Evolutionary conservation across 2,888 invertebrate genomes (phyloP).

Genomic region (Nephrotoma guestfalica): DNA sequence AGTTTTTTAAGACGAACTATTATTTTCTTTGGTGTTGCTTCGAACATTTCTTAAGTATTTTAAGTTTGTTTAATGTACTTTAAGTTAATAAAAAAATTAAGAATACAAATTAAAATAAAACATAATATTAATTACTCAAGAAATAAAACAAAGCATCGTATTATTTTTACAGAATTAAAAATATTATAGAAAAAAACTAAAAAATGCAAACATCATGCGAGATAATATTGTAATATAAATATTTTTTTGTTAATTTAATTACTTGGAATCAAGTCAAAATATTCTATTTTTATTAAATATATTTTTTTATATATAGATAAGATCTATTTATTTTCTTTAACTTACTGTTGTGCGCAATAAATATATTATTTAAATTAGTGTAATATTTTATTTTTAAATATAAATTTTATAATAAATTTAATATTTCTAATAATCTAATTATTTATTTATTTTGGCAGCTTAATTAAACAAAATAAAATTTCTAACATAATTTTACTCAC

Average conservation of each 20-base stretch:
- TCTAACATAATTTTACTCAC: not conserved
- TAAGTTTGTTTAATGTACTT: not conserved
- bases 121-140: not conserved
- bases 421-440: not conserved
- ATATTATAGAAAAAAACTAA: not conserved
- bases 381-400: not conserved
- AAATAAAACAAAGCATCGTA: not conserved
- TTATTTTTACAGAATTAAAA: not conserved
- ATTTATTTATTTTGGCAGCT: not conserved
- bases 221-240: not conserved
- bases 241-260: not conserved
- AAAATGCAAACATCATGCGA: not conserved
- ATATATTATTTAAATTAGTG: not conserved
- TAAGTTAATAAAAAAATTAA: not conserved
- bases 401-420: not conserved
- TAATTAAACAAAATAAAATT: not conserved
- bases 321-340: not conserved
- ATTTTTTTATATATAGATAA: not conserved
- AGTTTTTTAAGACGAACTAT: not conserved
- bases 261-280: not conserved
- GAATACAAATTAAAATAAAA: not conserved
- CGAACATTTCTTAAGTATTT: not conserved
- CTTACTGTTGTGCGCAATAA: not conserved
- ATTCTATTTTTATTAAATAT: not conserved
- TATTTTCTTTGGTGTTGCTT: not conserved